Evolutionary conservation across 1,140 invertebrate species (phyloP).

Genomic region (Ooceraea biroi): DNA sequence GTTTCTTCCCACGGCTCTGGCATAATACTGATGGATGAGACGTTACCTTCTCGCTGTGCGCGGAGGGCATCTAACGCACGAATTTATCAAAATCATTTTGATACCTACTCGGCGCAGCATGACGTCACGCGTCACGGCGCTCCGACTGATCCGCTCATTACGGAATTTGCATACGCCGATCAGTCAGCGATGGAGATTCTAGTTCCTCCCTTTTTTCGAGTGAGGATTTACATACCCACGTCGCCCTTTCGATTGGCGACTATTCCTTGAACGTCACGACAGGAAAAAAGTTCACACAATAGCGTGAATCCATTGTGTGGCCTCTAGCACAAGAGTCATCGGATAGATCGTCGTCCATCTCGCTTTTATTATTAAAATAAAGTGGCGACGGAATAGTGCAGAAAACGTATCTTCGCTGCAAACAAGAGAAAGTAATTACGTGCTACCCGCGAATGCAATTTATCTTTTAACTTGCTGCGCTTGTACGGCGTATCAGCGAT

Average conservation of each 20-base stretch:
- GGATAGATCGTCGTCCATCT: constrained; percentile 18
- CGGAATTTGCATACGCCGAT: constrained; percentile 81
- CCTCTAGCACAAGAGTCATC: constrained; percentile 8
- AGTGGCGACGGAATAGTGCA: constrained; percentile 33
- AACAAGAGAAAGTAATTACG: constrained; percentile 54
- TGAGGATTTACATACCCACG: constrained; percentile 75
- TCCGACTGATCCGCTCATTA: constrained; percentile 80
- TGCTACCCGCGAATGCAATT: constrained; percentile 36
- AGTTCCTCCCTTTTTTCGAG: constrained; percentile 51
- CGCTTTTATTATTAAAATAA: constrained; percentile 52
- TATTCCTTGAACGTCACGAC: constrained; percentile 8
- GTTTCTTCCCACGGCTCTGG: constrained; percentile 72
- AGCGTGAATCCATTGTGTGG: constrained; percentile 26
- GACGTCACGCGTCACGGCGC: constrained; percentile 76
- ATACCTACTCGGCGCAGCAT: constrained; percentile 78
- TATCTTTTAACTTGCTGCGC: constrained; percentile 46
- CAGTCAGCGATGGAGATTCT: constrained; percentile 74
- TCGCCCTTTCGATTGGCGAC: constrained; percentile 40
- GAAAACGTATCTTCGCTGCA: constrained; percentile 11
- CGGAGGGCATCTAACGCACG: constrained; percentile 69
- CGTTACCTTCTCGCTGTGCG: constrained; percentile 64
- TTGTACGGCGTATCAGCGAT: constrained; percentile 49
- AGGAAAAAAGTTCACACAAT: constrained; percentile 41
- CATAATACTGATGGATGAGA: constrained; percentile 82
- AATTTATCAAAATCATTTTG: constrained; percentile 82